Percentiles rank a stretch among this genome's conserved stretches.
These are phyloP conservation scores for Epistrophe eligans DNA, from an alignment of 2,888 invertebrate genomes.

Conservation along the genomic window DNA sequence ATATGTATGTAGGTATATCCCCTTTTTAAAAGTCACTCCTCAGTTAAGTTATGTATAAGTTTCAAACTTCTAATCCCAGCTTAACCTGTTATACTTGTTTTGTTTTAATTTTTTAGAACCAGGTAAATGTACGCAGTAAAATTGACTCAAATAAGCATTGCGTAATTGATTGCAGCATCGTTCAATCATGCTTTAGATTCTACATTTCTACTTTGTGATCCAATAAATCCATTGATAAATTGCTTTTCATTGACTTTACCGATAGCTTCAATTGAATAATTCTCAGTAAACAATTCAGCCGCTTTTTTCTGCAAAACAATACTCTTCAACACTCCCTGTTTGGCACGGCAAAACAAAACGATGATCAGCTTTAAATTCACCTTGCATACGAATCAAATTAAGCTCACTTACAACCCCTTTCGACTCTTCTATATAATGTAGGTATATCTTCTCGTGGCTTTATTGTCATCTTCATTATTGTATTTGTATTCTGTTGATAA, in stretches of 20 bases:
- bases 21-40: too few species aligned
- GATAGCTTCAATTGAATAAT: conserved; percentile 12
- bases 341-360: background rate
- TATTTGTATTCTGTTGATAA: conserved; percentile 42
- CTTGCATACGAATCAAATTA: conserved; percentile 24
- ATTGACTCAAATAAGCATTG: background rate
- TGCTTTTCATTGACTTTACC: background rate
- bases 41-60: too few species aligned
- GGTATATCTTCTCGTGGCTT: background rate
- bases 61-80: too few species aligned
- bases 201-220: background rate
- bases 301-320: conserved; percentile 6
- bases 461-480: conserved; percentile 23
- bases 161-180: background rate
- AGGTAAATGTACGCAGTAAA: too few species aligned
- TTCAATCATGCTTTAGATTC: background rate
- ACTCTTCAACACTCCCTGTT: conserved; percentile 14
- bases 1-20: too few species aligned
- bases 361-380: conserved; percentile 45
- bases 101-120: too few species aligned
- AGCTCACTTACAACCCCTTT: background rate
- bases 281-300: background rate
- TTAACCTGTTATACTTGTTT: too few species aligned
- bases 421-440: background rate
- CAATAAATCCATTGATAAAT: conserved; percentile 8